Percentiles rank a stretch among this genome's conserved stretches.
These are phyloP conservation scores for Brevimyrus niger DNA, from an alignment of 2,113 vertebrate species.

Conservation along the genomic window DNA sequence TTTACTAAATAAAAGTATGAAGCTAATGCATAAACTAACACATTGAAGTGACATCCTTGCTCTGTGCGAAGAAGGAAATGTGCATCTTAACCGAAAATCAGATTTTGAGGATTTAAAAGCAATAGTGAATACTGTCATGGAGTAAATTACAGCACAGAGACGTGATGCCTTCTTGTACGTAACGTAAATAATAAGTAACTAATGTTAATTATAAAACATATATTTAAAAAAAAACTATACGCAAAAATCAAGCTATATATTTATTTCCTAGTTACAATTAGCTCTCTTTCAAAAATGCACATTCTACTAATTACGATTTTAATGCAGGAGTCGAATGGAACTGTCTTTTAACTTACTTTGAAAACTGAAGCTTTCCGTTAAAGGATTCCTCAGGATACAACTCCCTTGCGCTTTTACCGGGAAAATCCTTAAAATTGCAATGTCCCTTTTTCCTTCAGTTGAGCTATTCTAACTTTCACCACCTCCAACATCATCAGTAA, in stretches of 20 bases:
- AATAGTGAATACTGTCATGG: background rate
- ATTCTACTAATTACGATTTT: background rate
- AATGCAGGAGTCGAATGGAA: background rate
- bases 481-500: constrained; percentile 18
- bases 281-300: background rate
- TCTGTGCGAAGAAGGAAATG: background rate
- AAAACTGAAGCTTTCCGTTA: background rate
- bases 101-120: background rate
- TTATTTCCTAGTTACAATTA: background rate
- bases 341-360: constrained; percentile 3
- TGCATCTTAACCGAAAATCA: background rate
- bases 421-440: background rate
- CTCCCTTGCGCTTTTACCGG: background rate
- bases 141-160: background rate
- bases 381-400: background rate
- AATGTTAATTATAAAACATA: background rate
- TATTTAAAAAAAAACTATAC: background rate
- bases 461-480: constrained; percentile 36
- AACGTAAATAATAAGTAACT: background rate
- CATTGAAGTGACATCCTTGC: background rate
- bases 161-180: background rate
- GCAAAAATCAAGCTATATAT: background rate
- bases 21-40: background rate
- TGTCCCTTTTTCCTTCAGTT: constrained; percentile 12
- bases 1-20: background rate